Evolutionary conservation across 2,113 vertebrate species (phyloP), one percentile per base, ranked within the genome.

Genomic region (Sorex araneus): DNA sequence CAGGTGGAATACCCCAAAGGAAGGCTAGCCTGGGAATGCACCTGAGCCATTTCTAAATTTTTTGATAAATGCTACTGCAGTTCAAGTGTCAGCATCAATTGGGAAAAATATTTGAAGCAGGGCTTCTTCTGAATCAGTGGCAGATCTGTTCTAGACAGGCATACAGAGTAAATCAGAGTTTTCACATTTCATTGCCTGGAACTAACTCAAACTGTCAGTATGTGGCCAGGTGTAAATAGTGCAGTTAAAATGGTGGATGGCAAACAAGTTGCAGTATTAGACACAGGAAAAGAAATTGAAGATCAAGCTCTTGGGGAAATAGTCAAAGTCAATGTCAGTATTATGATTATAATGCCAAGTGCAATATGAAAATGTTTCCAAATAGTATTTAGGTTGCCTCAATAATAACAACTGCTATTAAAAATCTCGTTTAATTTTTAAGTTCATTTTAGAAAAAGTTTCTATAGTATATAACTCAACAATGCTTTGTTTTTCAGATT

Each of bases 131-230:
- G 45, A 93, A 91, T 21, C 69, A 89, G 69, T 69, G 32, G 16
- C 81, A 87, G 57, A 69, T 84, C 90, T 89, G 60, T 83, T 82
- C 71, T 64, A 90, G 74, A 91, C 73, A 82, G 50, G 32, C 40
- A 21, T 71, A 88, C 64, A 73, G n/a, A 85, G 78, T 94, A 94
- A 94, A 95, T 93, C 93, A 96, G 79, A 87, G 74, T 94, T 91
- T 91, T 94, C 94, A 94, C 91, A 87, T 94, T 95, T 84, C 84
- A 91, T 87, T 87, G 57, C 50, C 74, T 90, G 82, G 36, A 96
- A 93, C 81, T 94, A 94, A 94, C 87, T 94, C 81, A 79, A 76
- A 85, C 66, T 96, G 95, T 94, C 92, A 94, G 70, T 87, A 84
- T 21, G 74, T 90, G 43, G 84, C 78, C 47, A 73, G 82, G 50